Base-by-base conservation (phyloP, 2,797 vertebrate species). In the Tangara arthus region DNA sequence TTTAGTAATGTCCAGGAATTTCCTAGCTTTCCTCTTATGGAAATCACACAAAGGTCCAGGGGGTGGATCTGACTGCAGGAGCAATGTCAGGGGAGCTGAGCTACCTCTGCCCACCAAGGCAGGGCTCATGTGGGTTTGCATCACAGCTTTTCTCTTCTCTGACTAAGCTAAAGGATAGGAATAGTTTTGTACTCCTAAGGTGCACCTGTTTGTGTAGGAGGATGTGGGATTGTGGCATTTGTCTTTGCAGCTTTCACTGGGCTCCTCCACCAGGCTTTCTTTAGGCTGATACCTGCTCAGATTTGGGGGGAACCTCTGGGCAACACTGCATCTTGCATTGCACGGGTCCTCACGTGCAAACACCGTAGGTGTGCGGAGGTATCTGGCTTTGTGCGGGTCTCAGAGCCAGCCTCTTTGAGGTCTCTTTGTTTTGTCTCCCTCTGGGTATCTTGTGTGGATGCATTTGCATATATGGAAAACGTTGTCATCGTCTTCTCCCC, bases 381-480 rank as follows among this genome's bases (percentile, higher is more conserved):
- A 34, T 87, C 84, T 52, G 92, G 89, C 95, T 96, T 96, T 95
- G 94, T 91, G 86, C 21, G 1, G 83, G 69, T 86, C 82, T 93
- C 42, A 0, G 73, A 91, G 70, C n/a, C 87, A 75, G 86, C 90
- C 83, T 93, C 89, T 82, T 84, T 46, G 79, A 95, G 84, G 55
- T 89, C 94, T 94, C 96, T 97, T 96, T 95, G 87, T 94, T 81
- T 96, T 95, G 80, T 84, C 85, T 95, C 84, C 84, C 92, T 93
- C 91, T 50, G 92, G 64, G 50, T 88, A 77, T 95, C 90, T 86
- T 23, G 82, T 44, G 61, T 81, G 1, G 89, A 55, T 79, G 70
- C 89, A 93, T 96, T 97, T 97, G 94, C 95, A 96, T 97, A 91
- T 88, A 92, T 95, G 94, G 93, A 94, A 95, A 95, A 91, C 2